Conservation (phyloP, 1,140 invertebrate genomes). For the Drosophila arawakana region DNA sequence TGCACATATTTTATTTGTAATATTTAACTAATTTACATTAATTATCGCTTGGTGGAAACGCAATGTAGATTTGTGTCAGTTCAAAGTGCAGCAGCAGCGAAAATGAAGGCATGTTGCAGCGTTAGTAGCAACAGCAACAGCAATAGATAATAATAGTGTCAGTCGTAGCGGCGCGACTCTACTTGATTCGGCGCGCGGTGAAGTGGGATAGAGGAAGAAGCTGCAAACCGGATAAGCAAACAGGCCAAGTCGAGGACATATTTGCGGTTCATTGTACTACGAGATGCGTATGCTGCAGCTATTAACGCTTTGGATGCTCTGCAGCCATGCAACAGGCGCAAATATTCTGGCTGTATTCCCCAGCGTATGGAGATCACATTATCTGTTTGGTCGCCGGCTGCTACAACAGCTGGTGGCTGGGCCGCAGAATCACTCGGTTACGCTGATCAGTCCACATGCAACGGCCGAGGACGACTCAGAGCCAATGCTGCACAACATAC, state of each 20-base stretch:
- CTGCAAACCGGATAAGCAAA: slow-evolving; percentile 68
- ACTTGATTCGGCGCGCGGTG: neutral
- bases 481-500: slow-evolving; percentile 39
- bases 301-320: slow-evolving; percentile 45
- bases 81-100: slow-evolving; percentile 39
- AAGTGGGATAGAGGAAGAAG: slow-evolving; percentile 20
- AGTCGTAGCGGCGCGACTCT: slow-evolving; percentile 14
- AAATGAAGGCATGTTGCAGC: slow-evolving; percentile 58
- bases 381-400: slow-evolving; percentile 74
- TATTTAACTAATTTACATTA: slow-evolving; percentile 51
- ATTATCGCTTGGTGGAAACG: slow-evolving; percentile 41
- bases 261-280: slow-evolving; percentile 39
- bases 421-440: slow-evolving; percentile 85
- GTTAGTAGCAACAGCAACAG: slow-evolving; percentile 34
- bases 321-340: slow-evolving; percentile 45
- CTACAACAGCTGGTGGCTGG: slow-evolving; percentile 84
- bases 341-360: slow-evolving; percentile 78
- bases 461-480: slow-evolving; percentile 7
- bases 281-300: slow-evolving; percentile 61
- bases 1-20: slow-evolving; percentile 27
- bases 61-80: slow-evolving; percentile 47
- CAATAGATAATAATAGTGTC: slow-evolving; percentile 71
- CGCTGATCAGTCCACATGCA: slow-evolving; percentile 70
- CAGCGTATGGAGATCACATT: slow-evolving; percentile 81
- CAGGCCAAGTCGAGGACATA: slow-evolving; percentile 27